phyloP scores from a whole-genome alignment of 2,113 vertebrate species.

The Lutjanus erythropterus region DNA sequence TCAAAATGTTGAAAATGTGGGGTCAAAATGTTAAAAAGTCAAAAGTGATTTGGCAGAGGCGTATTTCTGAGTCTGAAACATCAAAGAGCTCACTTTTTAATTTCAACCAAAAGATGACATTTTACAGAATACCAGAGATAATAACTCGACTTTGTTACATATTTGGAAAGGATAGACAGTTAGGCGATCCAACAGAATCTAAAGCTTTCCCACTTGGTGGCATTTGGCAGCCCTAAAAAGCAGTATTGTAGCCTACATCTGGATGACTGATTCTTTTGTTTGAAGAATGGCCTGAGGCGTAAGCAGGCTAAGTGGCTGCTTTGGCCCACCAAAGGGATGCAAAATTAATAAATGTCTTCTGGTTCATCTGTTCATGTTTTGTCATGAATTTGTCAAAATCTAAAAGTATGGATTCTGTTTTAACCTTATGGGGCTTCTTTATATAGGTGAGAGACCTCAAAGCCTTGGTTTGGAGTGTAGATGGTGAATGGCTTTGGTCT shows the following conservation, averaged over 20 bases:
- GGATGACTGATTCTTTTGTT: slow-evolving; percentile 8
- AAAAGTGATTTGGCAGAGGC: background rate
- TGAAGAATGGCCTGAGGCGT: slow-evolving; percentile 11
- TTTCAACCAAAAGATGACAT: background rate
- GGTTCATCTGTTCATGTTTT: background rate
- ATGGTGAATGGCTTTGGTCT: background rate
- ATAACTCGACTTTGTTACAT: background rate
- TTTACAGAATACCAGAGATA: background rate
- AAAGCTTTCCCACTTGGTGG: background rate
- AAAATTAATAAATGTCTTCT: background rate
- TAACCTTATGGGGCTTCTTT: background rate
- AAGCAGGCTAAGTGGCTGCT: background rate
- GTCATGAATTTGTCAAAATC: background rate
- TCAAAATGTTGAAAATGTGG: background rate
- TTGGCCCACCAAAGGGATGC: background rate
- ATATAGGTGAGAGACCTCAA: background rate
- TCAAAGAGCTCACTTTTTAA: background rate
- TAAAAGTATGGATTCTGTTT: background rate
- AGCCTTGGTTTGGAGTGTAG: background rate
- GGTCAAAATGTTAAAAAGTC: background rate
- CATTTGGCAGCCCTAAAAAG: slow-evolving; percentile 6
- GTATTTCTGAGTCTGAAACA: background rate
- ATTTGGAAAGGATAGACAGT: background rate
- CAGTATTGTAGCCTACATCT: slow-evolving; percentile 7
- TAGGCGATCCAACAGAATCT: background rate